A percentile compares a stretch with the other conserved stretches of the same genome.
Evolutionary conservation across 2,113 vertebrate species (phyloP).

Genomic region (Phodopus roborovskii): DNA sequence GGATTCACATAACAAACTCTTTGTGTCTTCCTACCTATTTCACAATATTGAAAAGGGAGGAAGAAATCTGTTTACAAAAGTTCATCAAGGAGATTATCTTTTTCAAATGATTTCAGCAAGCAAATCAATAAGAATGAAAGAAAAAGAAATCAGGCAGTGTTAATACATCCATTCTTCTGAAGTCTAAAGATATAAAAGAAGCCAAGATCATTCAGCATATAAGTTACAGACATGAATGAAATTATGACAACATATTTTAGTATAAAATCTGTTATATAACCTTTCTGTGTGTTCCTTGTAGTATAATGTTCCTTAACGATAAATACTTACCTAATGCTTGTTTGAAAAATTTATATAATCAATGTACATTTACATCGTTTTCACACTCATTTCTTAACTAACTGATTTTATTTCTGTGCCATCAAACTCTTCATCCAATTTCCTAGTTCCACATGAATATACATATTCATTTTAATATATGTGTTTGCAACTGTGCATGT

Average conservation of each 20-base stretch:
- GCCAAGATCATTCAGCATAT: too few species aligned
- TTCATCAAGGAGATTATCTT: background rate
- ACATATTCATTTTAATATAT: background rate
- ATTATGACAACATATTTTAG: too few species aligned
- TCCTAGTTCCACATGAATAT: background rate
- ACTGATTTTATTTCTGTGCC: background rate
- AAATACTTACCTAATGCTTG: too few species aligned
- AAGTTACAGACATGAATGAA: too few species aligned
- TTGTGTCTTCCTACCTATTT: background rate
- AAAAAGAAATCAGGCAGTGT: too few species aligned
- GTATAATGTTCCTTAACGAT: too few species aligned
- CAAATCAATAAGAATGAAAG: background rate
- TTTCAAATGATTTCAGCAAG: background rate
- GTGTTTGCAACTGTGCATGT: background rate
- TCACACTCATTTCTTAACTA: fast-evolving
- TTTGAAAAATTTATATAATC: too few species aligned
- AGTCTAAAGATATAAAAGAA: too few species aligned
- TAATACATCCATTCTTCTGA: too few species aligned
- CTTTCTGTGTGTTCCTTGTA: too few species aligned
- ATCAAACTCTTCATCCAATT: background rate
- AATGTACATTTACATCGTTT: too few species aligned
- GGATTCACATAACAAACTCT: background rate
- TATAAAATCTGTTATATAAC: too few species aligned
- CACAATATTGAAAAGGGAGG: background rate
- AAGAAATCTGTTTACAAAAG: background rate